These are phyloP conservation scores for Papilio polytes DNA, from an alignment of 1,140 invertebrate species.

Conservation along the genomic window DNA sequence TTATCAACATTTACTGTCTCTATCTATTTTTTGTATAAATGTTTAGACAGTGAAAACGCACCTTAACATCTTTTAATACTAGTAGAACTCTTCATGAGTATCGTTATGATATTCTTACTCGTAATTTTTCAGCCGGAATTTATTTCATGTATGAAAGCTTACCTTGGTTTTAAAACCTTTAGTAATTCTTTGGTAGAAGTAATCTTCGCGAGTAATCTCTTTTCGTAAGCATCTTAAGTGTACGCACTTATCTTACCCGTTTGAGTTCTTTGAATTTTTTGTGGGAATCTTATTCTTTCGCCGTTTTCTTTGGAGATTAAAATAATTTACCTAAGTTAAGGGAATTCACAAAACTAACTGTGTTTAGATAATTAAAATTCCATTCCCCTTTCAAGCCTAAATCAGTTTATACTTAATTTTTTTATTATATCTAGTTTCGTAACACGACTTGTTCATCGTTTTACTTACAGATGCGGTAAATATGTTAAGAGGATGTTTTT, in stretches of 20 bases:
- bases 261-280: constrained; percentile 5
- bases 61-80: neutral
- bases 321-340: neutral
- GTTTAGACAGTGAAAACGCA: neutral
- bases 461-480: neutral
- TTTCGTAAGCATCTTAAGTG: neutral
- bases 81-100: neutral
- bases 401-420: too few relatives aligned
- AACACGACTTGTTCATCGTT: too few relatives aligned
- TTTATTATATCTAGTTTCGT: too few relatives aligned
- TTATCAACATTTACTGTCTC: neutral
- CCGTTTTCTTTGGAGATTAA: neutral
- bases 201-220: constrained; percentile 4
- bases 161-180: neutral
- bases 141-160: neutral
- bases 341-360: neutral
- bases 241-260: constrained; percentile 11
- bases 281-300: neutral
- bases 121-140: neutral
- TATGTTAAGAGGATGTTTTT: neutral
- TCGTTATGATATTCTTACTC: neutral
- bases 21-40: neutral
- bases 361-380: neutral
- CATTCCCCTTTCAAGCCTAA: too few relatives aligned
- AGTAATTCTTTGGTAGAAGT: neutral